Conservation (phyloP, 1,140 invertebrate species). For the Caenorhabditis tropicalis region DNA sequence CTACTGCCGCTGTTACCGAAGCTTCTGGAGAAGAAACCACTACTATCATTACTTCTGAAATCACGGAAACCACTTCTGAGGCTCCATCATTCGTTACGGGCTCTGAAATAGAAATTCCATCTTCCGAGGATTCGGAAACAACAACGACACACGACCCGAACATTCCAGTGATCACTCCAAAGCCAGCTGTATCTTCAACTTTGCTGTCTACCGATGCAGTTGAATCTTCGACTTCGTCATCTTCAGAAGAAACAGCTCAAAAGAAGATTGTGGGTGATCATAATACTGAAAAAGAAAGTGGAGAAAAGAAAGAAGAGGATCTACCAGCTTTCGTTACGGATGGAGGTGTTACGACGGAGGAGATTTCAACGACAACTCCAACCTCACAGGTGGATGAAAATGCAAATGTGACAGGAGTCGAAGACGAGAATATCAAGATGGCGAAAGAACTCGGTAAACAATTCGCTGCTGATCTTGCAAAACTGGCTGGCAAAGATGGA, state of each 20-base stretch:
- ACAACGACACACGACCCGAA: neutral
- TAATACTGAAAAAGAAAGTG: neutral
- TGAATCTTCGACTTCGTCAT: neutral
- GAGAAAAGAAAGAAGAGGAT: neutral
- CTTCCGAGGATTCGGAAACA: neutral
- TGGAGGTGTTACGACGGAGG: neutral
- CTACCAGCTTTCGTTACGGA: constrained; percentile 16
- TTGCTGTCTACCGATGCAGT: neutral
- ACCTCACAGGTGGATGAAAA: neutral
- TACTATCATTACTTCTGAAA: neutral
- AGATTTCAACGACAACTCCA: neutral
- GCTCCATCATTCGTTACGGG: constrained; percentile 19
- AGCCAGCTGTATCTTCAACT: neutral
- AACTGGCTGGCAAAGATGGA: neutral
- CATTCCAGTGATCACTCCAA: neutral
- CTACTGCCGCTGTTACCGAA: neutral
- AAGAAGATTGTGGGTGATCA: neutral
- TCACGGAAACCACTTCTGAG: neutral
- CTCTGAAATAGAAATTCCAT: neutral
- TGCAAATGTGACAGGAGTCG: neutral
- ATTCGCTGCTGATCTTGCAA: constrained; percentile 24
- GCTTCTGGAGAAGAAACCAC: neutral
- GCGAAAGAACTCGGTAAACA: constrained; percentile 5
- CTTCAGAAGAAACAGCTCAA: neutral
- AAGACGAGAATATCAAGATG: constrained; percentile 12